phyloP scores from a whole-genome alignment of 35 echinoderm and acorn worm genomes.

The Ptychodera flava region DNA sequence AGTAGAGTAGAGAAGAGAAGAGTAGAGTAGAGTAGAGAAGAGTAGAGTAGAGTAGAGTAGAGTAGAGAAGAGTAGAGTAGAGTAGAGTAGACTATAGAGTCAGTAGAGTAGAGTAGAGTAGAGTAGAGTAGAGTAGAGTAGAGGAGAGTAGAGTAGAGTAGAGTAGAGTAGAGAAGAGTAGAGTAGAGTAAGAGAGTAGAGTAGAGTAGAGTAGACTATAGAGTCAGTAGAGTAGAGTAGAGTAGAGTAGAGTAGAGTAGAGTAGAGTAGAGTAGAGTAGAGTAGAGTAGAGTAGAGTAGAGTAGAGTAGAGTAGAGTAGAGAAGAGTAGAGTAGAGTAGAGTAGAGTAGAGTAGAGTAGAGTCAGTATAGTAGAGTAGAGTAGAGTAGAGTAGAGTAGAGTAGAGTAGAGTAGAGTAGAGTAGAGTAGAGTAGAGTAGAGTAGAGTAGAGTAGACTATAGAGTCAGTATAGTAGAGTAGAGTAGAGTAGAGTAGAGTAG shows the following conservation, averaged over 20 bases:
- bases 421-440: slow-evolving; percentile 15
- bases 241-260: slow-evolving; percentile 14
- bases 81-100: slow-evolving; percentile 21
- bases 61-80: slow-evolving; percentile 23
- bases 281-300: slow-evolving; percentile 29
- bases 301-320: slow-evolving; percentile 9
- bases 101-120: slow-evolving; percentile 35
- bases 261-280: slow-evolving; percentile 21
- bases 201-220: slow-evolving; percentile 27
- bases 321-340: slow-evolving; percentile 14
- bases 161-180: slow-evolving; percentile 27
- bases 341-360: slow-evolving; percentile 24
- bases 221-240: neutral
- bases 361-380: slow-evolving; percentile 20
- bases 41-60: slow-evolving; percentile 13
- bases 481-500: slow-evolving; percentile 19
- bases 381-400: slow-evolving; percentile 24
- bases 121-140: slow-evolving; percentile 18
- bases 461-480: neutral
- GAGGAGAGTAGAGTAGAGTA: slow-evolving; percentile 21
- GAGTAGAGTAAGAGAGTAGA: slow-evolving; percentile 23
- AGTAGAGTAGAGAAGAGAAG: slow-evolving; percentile 26
- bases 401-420: slow-evolving; percentile 9
- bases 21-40: slow-evolving; percentile 26
- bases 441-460: slow-evolving; percentile 18